phyloP scores from a whole-genome alignment of 2,113 vertebrate species.

The Scatophagus argus region DNA sequence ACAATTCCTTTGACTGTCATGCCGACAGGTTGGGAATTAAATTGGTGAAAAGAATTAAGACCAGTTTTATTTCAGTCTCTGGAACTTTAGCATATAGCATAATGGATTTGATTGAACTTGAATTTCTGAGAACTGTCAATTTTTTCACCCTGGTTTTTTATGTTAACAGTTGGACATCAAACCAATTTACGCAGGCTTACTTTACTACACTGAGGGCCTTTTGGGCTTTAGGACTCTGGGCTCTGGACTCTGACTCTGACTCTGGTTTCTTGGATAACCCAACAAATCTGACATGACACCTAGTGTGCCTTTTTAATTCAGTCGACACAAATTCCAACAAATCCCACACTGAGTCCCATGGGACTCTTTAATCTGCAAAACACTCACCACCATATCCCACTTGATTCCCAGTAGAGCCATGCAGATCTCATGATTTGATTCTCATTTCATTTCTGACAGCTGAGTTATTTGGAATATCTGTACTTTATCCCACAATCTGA shows the following conservation, averaged over 20 bases:
- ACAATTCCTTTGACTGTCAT: background rate
- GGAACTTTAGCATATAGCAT: too few relatives aligned
- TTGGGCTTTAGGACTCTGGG: too few relatives aligned
- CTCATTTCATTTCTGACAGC: background rate
- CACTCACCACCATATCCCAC: slow-evolving; percentile 14
- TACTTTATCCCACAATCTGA: background rate
- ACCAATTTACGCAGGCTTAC: too few relatives aligned
- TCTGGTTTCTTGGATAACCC: slow-evolving; percentile 15
- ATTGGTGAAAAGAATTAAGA: background rate
- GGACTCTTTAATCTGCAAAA: background rate
- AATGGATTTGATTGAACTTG: background rate
- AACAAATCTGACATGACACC: slow-evolving; percentile 33
- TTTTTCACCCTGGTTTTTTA: too few relatives aligned
- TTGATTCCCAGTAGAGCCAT: background rate
- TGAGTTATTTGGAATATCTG: background rate
- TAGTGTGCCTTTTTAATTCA: slow-evolving; percentile 10
- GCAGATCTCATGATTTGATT: slow-evolving; percentile 14
- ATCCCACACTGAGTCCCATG: background rate
- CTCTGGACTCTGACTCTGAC: too few relatives aligned
- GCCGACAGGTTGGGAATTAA: background rate
- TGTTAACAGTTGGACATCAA: too few relatives aligned
- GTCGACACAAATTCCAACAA: slow-evolving; percentile 7
- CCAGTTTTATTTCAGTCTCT: background rate
- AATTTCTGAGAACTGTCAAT: too few relatives aligned
- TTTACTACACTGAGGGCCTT: too few relatives aligned